phyloP scores from a whole-genome alignment of 2,113 vertebrate genomes.

The Physeter macrocephalus region DNA sequence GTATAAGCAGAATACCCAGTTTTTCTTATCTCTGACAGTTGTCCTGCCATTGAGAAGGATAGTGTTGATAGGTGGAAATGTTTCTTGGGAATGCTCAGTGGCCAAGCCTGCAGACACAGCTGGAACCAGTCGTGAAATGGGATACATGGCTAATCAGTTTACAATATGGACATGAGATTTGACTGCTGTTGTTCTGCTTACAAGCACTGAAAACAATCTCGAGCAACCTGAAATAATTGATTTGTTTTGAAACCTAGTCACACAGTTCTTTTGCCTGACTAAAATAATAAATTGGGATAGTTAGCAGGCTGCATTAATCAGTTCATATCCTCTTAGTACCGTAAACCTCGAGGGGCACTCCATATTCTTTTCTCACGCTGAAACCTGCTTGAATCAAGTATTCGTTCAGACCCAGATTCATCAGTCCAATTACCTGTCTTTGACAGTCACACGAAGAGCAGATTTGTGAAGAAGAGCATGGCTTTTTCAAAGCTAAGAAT shows the following conservation, averaged over 20 bases:
- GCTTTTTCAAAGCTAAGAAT: neutral
- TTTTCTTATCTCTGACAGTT: neutral
- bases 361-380: neutral
- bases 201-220: neutral
- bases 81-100: constrained; percentile 15
- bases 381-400: constrained; percentile 4
- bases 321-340: neutral
- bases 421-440: neutral
- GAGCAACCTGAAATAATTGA: constrained; percentile 44
- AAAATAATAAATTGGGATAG: neutral
- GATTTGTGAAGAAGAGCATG: neutral
- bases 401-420: neutral
- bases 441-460: neutral
- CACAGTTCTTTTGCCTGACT: constrained; percentile 20
- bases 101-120: neutral
- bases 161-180: neutral
- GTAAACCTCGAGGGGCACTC: neutral
- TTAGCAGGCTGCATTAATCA: neutral
- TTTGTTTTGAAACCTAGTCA: constrained; percentile 31
- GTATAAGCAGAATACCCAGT: neutral
- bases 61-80: neutral
- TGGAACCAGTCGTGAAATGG: neutral
- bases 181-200: neutral
- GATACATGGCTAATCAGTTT: constrained; percentile 26
- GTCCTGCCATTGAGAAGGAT: neutral